Conservation (phyloP, 1,140 invertebrate species). For the Meteorus sp. region DNA sequence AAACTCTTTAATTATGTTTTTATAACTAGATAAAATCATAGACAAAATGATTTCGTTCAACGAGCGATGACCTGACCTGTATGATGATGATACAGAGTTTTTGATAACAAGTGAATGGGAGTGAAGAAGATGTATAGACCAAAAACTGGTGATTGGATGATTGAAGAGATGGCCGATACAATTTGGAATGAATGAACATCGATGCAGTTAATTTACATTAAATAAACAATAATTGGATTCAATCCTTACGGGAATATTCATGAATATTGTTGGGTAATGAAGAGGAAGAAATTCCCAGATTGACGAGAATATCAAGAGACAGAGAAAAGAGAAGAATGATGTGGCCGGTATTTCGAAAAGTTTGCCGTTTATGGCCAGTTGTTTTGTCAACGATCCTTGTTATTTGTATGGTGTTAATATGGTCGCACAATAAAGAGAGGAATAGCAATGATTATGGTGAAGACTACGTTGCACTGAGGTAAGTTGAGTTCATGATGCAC, state of each 20-base stretch:
- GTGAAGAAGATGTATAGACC: not conserved
- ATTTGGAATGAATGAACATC: not conserved
- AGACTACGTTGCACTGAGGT: slow-evolving; percentile 8
- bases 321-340: slow-evolving; percentile 29
- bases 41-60: slow-evolving; percentile 20
- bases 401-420: not conserved
- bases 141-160: not conserved
- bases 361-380: slow-evolving; percentile 39
- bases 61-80: slow-evolving; percentile 33
- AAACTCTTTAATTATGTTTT: not conserved
- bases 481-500: slow-evolving; percentile 3
- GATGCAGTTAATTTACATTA: too few relatives aligned
- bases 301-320: not conserved
- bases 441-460: not conserved
- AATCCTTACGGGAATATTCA: too few relatives aligned
- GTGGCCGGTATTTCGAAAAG: slow-evolving; percentile 46
- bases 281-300: too few relatives aligned
- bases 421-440: not conserved
- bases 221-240: too few relatives aligned
- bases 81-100: slow-evolving; percentile 7
- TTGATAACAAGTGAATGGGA: too few relatives aligned
- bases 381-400: slow-evolving; percentile 27
- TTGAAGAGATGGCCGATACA: not conserved
- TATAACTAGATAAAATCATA: not conserved
- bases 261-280: too few relatives aligned